Percentiles rank a stretch among this genome's conserved stretches.
These are phyloP conservation scores for Camponotus vicinus DNA, from an alignment of 1,140 invertebrate species.

Conservation along the genomic window DNA sequence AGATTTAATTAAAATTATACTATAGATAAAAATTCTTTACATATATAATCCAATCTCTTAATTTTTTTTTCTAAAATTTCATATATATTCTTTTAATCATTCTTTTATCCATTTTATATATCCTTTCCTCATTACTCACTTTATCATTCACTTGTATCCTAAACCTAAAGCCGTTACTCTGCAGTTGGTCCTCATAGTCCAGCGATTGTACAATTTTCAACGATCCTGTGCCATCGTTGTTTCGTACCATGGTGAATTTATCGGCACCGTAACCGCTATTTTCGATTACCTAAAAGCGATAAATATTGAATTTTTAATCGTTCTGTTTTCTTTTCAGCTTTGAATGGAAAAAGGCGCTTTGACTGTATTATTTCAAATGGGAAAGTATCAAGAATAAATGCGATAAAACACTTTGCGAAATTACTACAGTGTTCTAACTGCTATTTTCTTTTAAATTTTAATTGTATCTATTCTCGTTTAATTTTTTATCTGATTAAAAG, in stretches of 20 bases:
- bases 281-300: slow-evolving; percentile 90
- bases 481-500: slow-evolving; percentile 16
- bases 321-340: background rate
- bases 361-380: background rate
- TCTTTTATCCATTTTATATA: no score
- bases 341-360: background rate
- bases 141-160: slow-evolving; percentile 97
- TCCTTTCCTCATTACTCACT: slow-evolving; percentile 76
- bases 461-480: background rate
- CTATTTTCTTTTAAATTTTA: no score
- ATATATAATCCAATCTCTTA: background rate
- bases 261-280: slow-evolving; percentile 97
- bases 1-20: slow-evolving; percentile 8
- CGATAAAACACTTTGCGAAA: background rate
- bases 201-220: slow-evolving; percentile 97
- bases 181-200: slow-evolving; percentile 96
- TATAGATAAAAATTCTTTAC: background rate
- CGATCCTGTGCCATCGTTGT: slow-evolving; percentile 97
- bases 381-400: background rate
- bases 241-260: slow-evolving; percentile 98
- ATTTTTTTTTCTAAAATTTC: slow-evolving; percentile 1
- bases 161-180: slow-evolving; percentile 97
- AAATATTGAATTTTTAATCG: background rate
- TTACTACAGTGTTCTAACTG: background rate
- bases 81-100: slow-evolving; percentile 25